Base-by-base conservation (phyloP, 92 coral and sea anemone genomes). In the Parazoanthus atlanticus region DNA sequence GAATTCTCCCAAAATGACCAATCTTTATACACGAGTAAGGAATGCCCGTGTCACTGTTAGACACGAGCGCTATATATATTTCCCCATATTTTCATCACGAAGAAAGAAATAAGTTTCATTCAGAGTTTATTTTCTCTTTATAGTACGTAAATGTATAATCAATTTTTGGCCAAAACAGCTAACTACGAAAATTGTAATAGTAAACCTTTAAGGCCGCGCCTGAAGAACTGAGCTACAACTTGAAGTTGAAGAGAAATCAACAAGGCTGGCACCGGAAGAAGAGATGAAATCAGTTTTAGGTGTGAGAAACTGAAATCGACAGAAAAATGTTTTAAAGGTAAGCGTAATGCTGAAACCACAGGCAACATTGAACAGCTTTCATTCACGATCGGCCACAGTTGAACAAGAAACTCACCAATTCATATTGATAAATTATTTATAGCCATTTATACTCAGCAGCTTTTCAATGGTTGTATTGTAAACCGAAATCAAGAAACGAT, bases 401-500 rank as follows among this genome's bases (percentile, higher is more conserved):
- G 36, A 74, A 84, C 41, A 28, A 69, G 87, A 84, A 64, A 61
- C 71, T 61, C 71, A 11, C 41, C 65, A 33, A 43, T 70, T 84
- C 41, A 84, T 41, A 65, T 47, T 84, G 38, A 54, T 84, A 70
- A 84, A 84, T 84, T 70, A 84, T 84, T 84, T 26, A 84, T 26
- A 84, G 78, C 78, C 67, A 41, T 38, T 84, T 84, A 41, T 46
- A 84, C 77, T 29, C 31, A 47, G 65, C 61, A 72, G 87, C 78
- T 84, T 70, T 84, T 84, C 78, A 41, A 69, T 41, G 31, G 87
- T 34, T 84, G 78, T 46, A 38, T 84, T 84, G 54, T 69, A 84
- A 80, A 89, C 74, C 79, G 40, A 82, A 29, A 80, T 85, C 88
- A 49, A 91, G 81, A 66, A 93, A 15, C 19, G 41, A 87, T 38